phyloP scores from a whole-genome alignment of 2,888 invertebrate species.

The Villa cingulata region DNA sequence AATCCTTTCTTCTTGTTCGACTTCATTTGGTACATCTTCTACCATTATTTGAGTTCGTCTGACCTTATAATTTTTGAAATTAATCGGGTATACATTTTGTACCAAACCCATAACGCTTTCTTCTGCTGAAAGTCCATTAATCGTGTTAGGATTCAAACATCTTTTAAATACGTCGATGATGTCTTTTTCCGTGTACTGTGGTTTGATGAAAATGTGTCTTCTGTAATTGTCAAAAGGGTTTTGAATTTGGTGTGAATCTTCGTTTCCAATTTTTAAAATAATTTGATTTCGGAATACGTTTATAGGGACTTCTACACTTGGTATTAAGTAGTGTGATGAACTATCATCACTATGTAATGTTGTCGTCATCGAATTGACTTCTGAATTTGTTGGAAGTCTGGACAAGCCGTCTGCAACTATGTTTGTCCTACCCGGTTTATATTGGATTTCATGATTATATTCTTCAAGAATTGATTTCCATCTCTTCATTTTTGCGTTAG shows the following conservation, averaged over 20 bases:
- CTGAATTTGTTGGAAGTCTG: too few relatives aligned
- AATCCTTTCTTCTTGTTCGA: too few relatives aligned
- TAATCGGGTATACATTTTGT: background rate
- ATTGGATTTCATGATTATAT: background rate
- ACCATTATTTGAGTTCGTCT: background rate
- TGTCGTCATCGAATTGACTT: background rate
- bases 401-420: constrained; percentile 7
- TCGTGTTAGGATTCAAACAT: too few relatives aligned
- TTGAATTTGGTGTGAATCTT: background rate
- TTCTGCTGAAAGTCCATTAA: too few relatives aligned
- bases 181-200: too few relatives aligned
- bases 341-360: background rate
- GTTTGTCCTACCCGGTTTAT: constrained; percentile 5
- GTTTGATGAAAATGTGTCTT: background rate
- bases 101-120: too few relatives aligned
- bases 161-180: too few relatives aligned
- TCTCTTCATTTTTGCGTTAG: constrained; percentile 3
- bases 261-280: background rate
- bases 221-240: too few relatives aligned
- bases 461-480: constrained; percentile 8
- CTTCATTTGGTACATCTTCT: too few relatives aligned
- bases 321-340: background rate
- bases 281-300: background rate
- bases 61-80: constrained; percentile 1
- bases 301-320: background rate